These are phyloP conservation scores for Enteromius fasciolatus DNA, from an alignment of 2,797 vertebrate species.

Conservation along the genomic window DNA sequence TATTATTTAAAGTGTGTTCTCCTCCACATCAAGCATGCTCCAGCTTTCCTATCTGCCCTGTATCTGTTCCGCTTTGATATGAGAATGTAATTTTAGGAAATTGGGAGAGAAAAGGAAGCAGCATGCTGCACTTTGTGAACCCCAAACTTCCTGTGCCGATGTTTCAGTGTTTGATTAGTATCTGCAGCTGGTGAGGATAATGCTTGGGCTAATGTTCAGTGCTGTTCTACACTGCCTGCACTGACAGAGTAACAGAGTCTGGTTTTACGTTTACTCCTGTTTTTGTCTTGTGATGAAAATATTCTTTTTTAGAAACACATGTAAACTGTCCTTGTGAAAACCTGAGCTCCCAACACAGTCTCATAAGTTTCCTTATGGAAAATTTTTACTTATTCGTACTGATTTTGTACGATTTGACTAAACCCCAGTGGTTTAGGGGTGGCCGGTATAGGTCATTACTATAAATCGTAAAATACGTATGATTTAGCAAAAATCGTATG, in stretches of 20 bases:
- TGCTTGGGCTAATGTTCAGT: conserved; percentile 26
- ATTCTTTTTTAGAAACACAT: neutral
- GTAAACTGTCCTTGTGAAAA: neutral
- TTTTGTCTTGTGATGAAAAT: neutral
- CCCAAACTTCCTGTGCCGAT: conserved; percentile 61
- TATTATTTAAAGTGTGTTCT: conserved; percentile 64
- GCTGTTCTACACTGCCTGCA: conserved; percentile 52
- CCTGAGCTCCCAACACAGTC: neutral
- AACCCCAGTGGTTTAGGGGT: too few species aligned
- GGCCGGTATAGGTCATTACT: too few species aligned
- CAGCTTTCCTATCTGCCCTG: conserved; percentile 56
- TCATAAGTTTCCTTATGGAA: too few species aligned
- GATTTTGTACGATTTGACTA: too few species aligned
- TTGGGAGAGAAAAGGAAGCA: conserved; percentile 62
- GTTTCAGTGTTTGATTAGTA: conserved; percentile 59
- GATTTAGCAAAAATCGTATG: too few species aligned
- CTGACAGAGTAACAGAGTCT: neutral
- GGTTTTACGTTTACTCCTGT: neutral
- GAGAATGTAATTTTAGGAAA: conserved; percentile 62
- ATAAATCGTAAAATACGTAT: too few species aligned
- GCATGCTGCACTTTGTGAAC: conserved; percentile 61
- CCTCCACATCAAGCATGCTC: conserved; percentile 60
- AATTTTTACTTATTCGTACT: too few species aligned
- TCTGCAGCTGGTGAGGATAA: conserved; percentile 56
- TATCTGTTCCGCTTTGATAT: conserved; percentile 63